Percentiles rank a stretch among this genome's conserved stretches.
Evolutionary conservation across 2,888 invertebrate species (phyloP).

Genomic region (Zonitis immaculata): DNA sequence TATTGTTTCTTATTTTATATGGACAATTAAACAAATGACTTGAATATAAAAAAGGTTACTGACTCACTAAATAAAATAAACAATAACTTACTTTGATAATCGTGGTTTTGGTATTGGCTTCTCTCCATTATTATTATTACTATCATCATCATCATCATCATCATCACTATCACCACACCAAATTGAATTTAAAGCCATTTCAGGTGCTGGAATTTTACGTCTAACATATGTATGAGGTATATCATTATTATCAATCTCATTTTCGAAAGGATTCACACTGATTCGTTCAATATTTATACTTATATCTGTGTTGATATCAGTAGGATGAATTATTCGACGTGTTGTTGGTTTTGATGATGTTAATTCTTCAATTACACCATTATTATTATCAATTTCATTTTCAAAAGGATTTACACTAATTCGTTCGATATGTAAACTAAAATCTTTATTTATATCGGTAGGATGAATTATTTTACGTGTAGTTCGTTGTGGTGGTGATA

Average conservation of each 20-base stretch:
- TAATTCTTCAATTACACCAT: constrained; percentile 16
- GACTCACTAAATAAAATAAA: constrained; percentile 21
- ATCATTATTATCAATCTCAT: constrained; percentile 28
- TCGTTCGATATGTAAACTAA: constrained; percentile 18
- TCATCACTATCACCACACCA: constrained; percentile 57
- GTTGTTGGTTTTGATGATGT: constrained; percentile 5
- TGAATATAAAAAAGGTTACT: constrained; percentile 29
- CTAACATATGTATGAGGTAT: constrained; percentile 15
- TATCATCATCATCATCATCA: constrained; percentile 60
- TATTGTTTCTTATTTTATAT: constrained; percentile 2
- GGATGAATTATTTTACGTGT: constrained; percentile 21
- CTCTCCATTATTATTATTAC: constrained; percentile 28
- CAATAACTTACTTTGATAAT: constrained; percentile 42
- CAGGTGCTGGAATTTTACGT: constrained; percentile 42
- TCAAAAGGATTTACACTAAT: constrained; percentile 33
- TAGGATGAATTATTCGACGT: constrained; percentile 22
- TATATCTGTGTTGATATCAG: constrained; percentile 14
- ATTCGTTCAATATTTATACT: constrained; percentile 19
- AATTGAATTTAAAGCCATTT: constrained; percentile 64
- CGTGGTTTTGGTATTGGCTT: constrained; percentile 51
- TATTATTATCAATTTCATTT: constrained; percentile 40
- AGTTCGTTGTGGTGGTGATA: constrained; percentile 4
- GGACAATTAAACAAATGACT: constrained; percentile 15
- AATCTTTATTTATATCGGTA: constrained; percentile 14
- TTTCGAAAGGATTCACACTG: constrained; percentile 34